Evolutionary conservation across 2,113 vertebrate genomes (phyloP).

Genomic region (Vulpes vulpes): DNA sequence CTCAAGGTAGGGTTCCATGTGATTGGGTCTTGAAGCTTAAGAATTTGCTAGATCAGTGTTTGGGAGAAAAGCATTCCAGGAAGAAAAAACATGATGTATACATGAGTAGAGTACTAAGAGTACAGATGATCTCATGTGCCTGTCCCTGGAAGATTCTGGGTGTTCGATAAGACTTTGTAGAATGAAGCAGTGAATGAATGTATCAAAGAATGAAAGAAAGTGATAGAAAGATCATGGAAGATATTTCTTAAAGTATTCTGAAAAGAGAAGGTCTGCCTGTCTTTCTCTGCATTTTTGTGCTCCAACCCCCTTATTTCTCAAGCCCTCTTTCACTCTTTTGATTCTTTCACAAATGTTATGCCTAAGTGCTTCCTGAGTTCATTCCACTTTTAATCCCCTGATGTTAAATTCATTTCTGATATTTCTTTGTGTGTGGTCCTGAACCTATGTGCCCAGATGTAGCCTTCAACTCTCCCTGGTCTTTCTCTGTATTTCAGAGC

Average conservation of each 20-base stretch:
- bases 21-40: not conserved
- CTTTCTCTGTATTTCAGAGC: not conserved
- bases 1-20: not conserved
- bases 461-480: not conserved
- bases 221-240: not conserved
- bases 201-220: not conserved
- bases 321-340: not conserved
- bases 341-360: not conserved
- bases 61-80: not conserved
- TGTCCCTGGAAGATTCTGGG: not conserved
- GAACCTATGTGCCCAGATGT: not conserved
- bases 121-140: not conserved
- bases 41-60: not conserved
- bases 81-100: not conserved
- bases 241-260: not conserved
- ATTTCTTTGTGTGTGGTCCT: not conserved
- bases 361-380: not conserved
- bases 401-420: not conserved
- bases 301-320: not conserved
- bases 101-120: not conserved
- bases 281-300: not conserved
- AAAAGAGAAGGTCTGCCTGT: not conserved
- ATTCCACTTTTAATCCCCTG: not conserved
- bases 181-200: not conserved
- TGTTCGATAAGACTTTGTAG: not conserved